Evolutionary conservation across 2,797 vertebrate species (phyloP).

Genomic region (Sebastes miniatus): DNA sequence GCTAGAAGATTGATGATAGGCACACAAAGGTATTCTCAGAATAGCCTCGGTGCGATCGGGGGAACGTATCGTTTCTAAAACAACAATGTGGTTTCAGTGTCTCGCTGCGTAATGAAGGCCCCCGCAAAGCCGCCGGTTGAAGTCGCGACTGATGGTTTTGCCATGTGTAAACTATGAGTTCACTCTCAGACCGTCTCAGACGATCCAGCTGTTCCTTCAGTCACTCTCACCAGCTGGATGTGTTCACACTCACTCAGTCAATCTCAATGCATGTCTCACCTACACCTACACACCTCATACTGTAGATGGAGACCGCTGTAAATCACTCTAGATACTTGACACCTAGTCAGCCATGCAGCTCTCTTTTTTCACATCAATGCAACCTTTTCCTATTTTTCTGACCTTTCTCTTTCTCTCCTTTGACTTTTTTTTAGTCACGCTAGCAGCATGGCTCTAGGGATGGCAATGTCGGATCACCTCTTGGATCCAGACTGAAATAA

Average conservation of each 20-base stretch:
- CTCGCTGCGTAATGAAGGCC: slow-evolving; percentile 37
- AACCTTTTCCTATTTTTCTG: slow-evolving; percentile 8
- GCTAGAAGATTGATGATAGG: slow-evolving; percentile 54
- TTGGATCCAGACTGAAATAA: neutral
- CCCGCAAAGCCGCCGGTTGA: slow-evolving; percentile 24
- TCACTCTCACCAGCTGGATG: slow-evolving; percentile 53
- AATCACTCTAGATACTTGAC: slow-evolving; percentile 38
- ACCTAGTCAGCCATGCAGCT: neutral
- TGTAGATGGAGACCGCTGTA: slow-evolving; percentile 23
- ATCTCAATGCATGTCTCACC: slow-evolving; percentile 33
- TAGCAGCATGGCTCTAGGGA: neutral
- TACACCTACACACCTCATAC: slow-evolving; percentile 46
- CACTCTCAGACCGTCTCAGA: slow-evolving; percentile 45
- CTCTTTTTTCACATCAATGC: slow-evolving; percentile 1
- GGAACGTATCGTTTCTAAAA: slow-evolving; percentile 53
- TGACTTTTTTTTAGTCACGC: neutral
- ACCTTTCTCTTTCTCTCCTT: neutral
- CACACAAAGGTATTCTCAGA: slow-evolving; percentile 31
- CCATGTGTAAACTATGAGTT: slow-evolving; percentile 65
- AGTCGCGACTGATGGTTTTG: slow-evolving; percentile 56
- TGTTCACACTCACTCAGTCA: slow-evolving; percentile 45
- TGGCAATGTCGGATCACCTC: neutral
- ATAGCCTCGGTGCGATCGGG: neutral
- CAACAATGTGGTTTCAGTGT: slow-evolving; percentile 56
- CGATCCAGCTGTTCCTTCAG: slow-evolving; percentile 64